Evolutionary conservation across 2,888 invertebrate species (phyloP).

Genomic region (Autographa gamma): DNA sequence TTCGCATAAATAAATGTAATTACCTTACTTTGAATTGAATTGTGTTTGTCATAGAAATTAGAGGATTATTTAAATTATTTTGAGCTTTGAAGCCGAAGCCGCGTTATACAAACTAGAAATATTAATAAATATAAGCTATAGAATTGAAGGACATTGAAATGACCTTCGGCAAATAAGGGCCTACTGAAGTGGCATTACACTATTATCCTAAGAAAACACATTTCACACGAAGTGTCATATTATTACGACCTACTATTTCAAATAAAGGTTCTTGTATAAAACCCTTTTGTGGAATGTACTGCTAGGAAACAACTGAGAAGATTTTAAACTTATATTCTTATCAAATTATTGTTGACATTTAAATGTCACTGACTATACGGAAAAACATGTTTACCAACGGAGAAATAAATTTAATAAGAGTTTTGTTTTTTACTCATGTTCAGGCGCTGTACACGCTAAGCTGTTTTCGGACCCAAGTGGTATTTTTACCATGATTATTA

Average conservation of each 20-base stretch:
- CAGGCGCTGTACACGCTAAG: not conserved
- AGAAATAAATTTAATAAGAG: not conserved
- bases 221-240: not conserved
- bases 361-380: slow-evolving; percentile 11
- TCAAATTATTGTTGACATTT: slow-evolving; percentile 29
- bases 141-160: not conserved
- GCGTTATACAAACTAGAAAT: not conserved
- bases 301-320: not conserved
- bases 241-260: not conserved
- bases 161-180: not conserved
- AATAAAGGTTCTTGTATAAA: not conserved
- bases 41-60: slow-evolving; percentile 8
- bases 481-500: no score
- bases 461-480: not conserved
- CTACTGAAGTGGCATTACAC: not conserved
- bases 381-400: slow-evolving; percentile 35
- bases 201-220: not conserved
- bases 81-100: not conserved
- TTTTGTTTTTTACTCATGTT: not conserved
- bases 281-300: not conserved
- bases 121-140: not conserved
- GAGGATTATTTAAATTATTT: slow-evolving; percentile 8
- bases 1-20: slow-evolving; percentile 10
- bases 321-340: slow-evolving; percentile 21
- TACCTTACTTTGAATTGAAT: slow-evolving; percentile 8